Conservation (phyloP, 1,140 invertebrate species). For the Brachystomella parvula region DNA sequence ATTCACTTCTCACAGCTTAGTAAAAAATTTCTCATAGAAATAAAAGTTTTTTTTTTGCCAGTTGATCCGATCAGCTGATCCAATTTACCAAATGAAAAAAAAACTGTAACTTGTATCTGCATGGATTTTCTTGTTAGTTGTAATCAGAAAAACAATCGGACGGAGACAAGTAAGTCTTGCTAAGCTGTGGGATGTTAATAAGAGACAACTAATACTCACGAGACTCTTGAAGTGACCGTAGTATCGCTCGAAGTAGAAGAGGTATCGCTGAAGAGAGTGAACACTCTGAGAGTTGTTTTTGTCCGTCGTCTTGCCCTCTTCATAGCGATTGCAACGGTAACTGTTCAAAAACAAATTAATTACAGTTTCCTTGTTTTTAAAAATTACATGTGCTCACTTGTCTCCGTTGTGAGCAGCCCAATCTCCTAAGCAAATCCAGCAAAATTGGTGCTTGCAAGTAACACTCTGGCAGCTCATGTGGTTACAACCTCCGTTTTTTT, state of each 20-base stretch:
- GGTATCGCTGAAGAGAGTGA: constrained; percentile 49
- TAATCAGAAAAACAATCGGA: too few relatives aligned
- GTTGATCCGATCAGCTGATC: too few relatives aligned
- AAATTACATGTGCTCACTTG: constrained; percentile 43
- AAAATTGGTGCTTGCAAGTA: constrained; percentile 55
- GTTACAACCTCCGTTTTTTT: constrained; percentile 59
- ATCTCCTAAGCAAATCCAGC: constrained; percentile 59
- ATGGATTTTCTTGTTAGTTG: too few relatives aligned
- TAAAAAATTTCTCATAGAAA: too few relatives aligned
- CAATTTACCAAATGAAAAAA: too few relatives aligned
- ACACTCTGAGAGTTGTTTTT: background rate
- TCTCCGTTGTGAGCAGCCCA: constrained; percentile 57
- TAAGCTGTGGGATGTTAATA: too few relatives aligned
- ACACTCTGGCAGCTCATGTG: constrained; percentile 59
- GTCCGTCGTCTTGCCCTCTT: background rate
- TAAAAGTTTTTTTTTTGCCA: too few relatives aligned
- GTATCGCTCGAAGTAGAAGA: constrained; percentile 58
- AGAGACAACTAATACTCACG: too few relatives aligned
- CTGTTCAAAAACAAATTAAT: background rate
- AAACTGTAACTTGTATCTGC: too few relatives aligned
- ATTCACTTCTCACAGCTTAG: too few relatives aligned
- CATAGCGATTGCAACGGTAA: constrained; percentile 22
- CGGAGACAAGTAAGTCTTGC: too few relatives aligned
- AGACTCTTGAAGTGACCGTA: constrained; percentile 58
- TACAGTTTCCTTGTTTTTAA: too few relatives aligned